phyloP scores from a whole-genome alignment of 2,113 vertebrate species.

The Centropristis striata region DNA sequence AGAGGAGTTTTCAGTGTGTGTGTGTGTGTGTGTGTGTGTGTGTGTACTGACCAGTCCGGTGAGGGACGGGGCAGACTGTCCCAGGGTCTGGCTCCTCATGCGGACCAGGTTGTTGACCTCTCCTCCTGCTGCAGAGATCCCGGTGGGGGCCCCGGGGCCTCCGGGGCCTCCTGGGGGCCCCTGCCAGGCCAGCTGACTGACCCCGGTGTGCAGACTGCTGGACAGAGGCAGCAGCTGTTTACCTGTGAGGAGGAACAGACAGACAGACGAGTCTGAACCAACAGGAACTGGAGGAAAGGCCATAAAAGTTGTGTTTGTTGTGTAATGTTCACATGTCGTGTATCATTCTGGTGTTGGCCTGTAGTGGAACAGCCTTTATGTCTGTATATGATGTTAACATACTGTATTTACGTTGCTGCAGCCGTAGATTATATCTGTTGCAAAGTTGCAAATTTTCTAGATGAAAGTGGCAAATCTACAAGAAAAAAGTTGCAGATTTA shows the following conservation, averaged over 20 bases:
- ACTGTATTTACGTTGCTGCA: too few species aligned
- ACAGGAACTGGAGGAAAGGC: too few species aligned
- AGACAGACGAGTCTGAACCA: too few species aligned
- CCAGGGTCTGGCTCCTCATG: conserved; percentile 95
- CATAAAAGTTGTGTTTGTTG: too few species aligned
- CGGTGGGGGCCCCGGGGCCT: not conserved
- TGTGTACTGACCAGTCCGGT: conserved; percentile 92
- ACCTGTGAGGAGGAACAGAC: conserved; percentile 74
- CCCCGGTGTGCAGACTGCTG: conserved; percentile 91
- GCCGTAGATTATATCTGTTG: too few species aligned
- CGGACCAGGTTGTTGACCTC: conserved; percentile 94
- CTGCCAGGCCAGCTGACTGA: conserved; percentile 91
- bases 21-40: not conserved
- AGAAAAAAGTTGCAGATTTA: too few species aligned
- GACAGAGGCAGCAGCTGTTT: conserved; percentile 96
- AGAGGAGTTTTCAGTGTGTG: not conserved
- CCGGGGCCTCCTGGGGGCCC: conserved; percentile 42
- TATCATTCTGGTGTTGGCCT: too few species aligned
- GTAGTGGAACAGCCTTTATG: too few species aligned
- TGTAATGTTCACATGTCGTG: too few species aligned
- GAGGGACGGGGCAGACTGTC: conserved; percentile 96
- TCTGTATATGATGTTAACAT: too few species aligned
- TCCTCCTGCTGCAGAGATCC: conserved; percentile 77
- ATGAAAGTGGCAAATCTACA: too few species aligned
- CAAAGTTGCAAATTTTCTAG: too few species aligned